Evolutionary conservation across 2,113 vertebrate genomes (phyloP), one percentile per base, ranked within the genome.

Genomic region (Etheostoma cragini): DNA sequence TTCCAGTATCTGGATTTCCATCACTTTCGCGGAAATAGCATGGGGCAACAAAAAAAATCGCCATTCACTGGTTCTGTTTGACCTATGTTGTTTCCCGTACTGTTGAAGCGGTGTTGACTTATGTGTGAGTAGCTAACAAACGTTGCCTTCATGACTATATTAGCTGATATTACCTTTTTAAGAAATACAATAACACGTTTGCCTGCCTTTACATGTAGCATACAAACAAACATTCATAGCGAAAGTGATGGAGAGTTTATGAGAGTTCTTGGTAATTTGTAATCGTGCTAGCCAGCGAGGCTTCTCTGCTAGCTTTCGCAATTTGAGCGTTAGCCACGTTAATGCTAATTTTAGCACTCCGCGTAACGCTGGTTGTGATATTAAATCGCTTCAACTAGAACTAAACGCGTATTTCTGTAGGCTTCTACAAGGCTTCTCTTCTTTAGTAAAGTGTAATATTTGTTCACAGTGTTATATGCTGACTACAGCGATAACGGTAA

Each of bases 41-140:
- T 38, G 10, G 38, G 38, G 38, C 38, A 42, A 24, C 26, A 3
- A 14, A 7, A 16, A 33, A 57, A 47, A 75, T 22, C 62, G 67
- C 68, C 8, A 8, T 73, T 78, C 49, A 54, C 11, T 3, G 2
- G 33, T 60, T 19, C 17, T 1, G 45, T 78, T 78, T 87, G 85
- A 73, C 67, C 81, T 17, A 2, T 35, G 14, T 33, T 71, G 22
- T 65, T 21, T 91, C 14, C 93, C 93, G 91, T 95, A 92, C 76
- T 81, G 69, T 1, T 73, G 87, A 86, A 82, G 83, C 83, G 81
- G 84, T 79, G 82, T 74, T 84, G 87, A 79, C 81, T 76, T 88
- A 91, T 92, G 93, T 93, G 92, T 92, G 87, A 94, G 94, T 93
- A 92, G 77, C 86, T 91, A 87, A 74, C 87, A 33, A 87, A 52